Evolutionary conservation across 2,888 invertebrate genomes (phyloP).

Genomic region (Scaptomyza caliginosa): DNA sequence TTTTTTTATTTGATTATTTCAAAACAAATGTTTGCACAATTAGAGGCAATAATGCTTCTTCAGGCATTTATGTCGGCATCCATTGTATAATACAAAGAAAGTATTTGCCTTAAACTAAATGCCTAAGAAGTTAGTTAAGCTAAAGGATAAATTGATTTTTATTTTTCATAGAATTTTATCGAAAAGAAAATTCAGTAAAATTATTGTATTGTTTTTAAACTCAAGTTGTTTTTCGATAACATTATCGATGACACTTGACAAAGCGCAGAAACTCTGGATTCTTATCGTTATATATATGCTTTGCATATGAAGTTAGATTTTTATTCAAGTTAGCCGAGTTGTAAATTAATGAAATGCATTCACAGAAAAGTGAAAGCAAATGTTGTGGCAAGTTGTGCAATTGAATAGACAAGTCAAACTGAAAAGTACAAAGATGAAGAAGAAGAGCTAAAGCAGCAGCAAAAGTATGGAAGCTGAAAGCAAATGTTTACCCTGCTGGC

Average conservation of each 20-base stretch:
- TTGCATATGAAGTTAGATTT: neutral
- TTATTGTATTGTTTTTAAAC: too few species aligned
- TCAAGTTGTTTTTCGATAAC: too few species aligned
- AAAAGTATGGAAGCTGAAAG: slow-evolving; percentile 13
- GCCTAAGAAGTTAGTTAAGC: too few species aligned
- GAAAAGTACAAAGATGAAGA: neutral
- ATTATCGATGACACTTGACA: too few species aligned
- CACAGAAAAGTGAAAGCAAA: slow-evolving; percentile 40
- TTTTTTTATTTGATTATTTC: neutral
- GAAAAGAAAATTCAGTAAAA: neutral
- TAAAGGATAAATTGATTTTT: too few species aligned
- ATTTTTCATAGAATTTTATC: too few species aligned
- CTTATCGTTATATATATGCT: too few species aligned
- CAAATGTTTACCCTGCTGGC: slow-evolving; percentile 67
- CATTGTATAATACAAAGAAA: slow-evolving; percentile 2
- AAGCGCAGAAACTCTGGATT: too few species aligned
- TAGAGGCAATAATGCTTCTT: slow-evolving; percentile 26
- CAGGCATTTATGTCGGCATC: slow-evolving; percentile 5
- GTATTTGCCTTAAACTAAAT: neutral
- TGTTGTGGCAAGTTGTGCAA: slow-evolving; percentile 70
- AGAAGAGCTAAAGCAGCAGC: neutral
- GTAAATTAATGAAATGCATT: slow-evolving; percentile 57
- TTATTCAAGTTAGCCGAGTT: slow-evolving; percentile 8
- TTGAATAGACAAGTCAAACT: slow-evolving; percentile 59
- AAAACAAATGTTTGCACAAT: slow-evolving; percentile 53